Base-by-base conservation (phyloP, 2,797 vertebrate species). In the Holocentrus rufus region DNA sequence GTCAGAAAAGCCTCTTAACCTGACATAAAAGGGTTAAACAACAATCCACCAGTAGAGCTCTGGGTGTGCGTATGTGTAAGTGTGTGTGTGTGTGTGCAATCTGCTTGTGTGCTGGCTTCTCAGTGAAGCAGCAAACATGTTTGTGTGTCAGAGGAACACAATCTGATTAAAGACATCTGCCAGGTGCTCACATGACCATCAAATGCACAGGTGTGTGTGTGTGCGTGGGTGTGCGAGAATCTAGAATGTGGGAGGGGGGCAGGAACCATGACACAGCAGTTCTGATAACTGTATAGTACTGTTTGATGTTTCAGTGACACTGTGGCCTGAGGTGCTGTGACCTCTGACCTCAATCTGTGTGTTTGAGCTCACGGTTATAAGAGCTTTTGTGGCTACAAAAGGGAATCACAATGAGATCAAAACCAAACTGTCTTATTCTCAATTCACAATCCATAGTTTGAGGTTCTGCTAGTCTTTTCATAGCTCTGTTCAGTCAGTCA, bases 111-210 rank as follows among this genome's bases (percentile, higher is more conserved):
- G 11, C n/a, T 34, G 34, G 15, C 22, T 44, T 34, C 47, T 46
- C 27, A 23, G 50, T 66, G 25, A 63, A 53, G 54, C 49, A 49
- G 72, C 70, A 87, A 90, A 89, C 80, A 84, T 89, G 84, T 90
- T 88, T 88, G 65, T 69, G 57, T 83, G 64, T 79, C 69, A 55
- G 47, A 56, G 65, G 20, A 53, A 74, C 76, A 65, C 87, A 66
- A 90, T 84, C 81, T 84, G 85, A 88, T 88, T 84, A 88, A 85
- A 86, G 56, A 85, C 79, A 84, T 85, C 84, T 84, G 85, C n/a
- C 63, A 23, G 22, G 18, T 6, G 55, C 59, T 36, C 46, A 73
- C 49, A 68, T 59, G 9, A 67, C 60, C 20, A 65, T 42, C 46
- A 79, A 10, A 62, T 64, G 20, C 17, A 1, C 0, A 8, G 31